Percentiles rank a stretch among this genome's conserved stretches.
Conservation (phyloP, 2,113 vertebrate genomes). For the Cephalopholis sonnerati region DNA sequence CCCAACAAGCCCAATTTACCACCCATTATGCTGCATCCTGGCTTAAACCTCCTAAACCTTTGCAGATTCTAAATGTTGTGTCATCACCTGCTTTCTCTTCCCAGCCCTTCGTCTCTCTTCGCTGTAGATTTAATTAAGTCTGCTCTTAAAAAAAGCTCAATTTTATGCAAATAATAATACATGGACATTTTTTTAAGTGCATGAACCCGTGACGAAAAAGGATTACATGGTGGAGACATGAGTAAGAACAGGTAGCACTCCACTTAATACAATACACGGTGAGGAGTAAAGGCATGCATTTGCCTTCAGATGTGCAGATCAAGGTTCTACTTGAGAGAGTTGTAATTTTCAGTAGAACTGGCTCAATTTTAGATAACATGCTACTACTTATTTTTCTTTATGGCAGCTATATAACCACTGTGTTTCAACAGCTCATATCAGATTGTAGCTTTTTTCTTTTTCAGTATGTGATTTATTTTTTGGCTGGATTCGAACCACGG, state of each 20-base stretch:
- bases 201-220: not conserved
- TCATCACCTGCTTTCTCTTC: not conserved
- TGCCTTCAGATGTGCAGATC: not conserved
- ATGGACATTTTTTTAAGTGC: not conserved
- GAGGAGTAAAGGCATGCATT: not conserved
- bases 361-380: not conserved
- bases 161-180: slow-evolving; percentile 2
- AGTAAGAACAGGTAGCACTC: not conserved
- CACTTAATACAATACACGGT: not conserved
- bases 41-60: slow-evolving; percentile 10
- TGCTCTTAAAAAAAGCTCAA: not conserved
- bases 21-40: slow-evolving; percentile 11
- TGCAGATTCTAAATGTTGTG: slow-evolving; percentile 10
- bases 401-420: not conserved
- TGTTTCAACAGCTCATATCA: not conserved
- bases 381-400: not conserved
- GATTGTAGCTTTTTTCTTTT: not conserved
- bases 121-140: not conserved
- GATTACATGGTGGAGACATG: not conserved
- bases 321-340: not conserved
- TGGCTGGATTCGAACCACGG: not conserved
- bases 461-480: not conserved
- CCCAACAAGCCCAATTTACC: slow-evolving; percentile 25
- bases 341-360: not conserved
- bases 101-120: not conserved